Evolutionary conservation across 2,888 invertebrate species (phyloP), one percentile per base, ranked within the genome.

Genomic region (Callinectes sapidus): DNA sequence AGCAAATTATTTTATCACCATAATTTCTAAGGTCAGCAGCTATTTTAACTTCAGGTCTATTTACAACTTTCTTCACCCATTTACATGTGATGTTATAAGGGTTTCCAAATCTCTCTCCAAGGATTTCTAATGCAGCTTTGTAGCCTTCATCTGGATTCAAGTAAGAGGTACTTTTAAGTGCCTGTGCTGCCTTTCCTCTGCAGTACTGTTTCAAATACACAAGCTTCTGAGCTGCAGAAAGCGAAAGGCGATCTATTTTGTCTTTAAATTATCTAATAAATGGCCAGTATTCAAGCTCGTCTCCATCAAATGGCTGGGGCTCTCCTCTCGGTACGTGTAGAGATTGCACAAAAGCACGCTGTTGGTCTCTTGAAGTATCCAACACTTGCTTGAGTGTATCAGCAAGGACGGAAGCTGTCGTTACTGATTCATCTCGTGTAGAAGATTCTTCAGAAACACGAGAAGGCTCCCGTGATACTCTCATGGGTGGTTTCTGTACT

Each of bases 131-230:
- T n/a, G n/a, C n/a, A n/a, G n/a, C n/a, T n/a, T n/a, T n/a, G n/a
- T n/a, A n/a, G n/a, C n/a, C n/a, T n/a, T n/a, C n/a, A n/a, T n/a
- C n/a, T n/a, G n/a, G n/a, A n/a, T n/a, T n/a, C n/a, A n/a, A n/a
- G n/a, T n/a, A n/a, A n/a, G n/a, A n/a, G 77, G 90, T 90, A 48
- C 90, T 90, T 77, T 90, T 90, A 2, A 81, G n/a, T 81, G 77
- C 90, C 42, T 48, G 90, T 90, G 42, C 90, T 81, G 90, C 42
- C 48, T 48, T 71, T 71, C 77, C 77, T 48, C 28, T 90, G 90
- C 90, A 48, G 48, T 87, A 87, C 13, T n/a, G 35, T 39, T 35
- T 35, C 61, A 91, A 39, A n/a, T 61, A 87, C 23, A 35, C 86
- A 35, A 66, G 61, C n/a, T 91, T 91, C 91, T 86, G 61, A 23